Conservation (phyloP, 1,140 invertebrate species). For the Lasioglossum baleicum region DNA sequence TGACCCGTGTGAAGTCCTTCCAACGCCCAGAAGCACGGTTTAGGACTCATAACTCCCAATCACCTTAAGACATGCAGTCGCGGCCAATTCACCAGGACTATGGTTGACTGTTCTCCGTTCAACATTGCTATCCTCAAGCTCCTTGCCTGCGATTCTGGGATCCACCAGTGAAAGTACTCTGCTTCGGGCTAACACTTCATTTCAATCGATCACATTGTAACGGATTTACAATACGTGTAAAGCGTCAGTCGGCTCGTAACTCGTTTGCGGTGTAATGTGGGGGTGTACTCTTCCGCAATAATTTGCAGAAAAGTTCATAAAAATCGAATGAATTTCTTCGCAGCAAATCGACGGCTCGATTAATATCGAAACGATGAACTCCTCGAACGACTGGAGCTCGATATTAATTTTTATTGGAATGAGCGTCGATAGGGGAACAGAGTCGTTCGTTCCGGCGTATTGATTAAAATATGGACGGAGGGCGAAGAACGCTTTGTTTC, state of each 20-base stretch:
- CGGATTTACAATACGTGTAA: too few relatives aligned
- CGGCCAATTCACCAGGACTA: constrained; percentile 49
- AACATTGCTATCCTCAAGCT: constrained; percentile 11
- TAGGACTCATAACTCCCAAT: constrained; percentile 79
- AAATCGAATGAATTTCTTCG: too few relatives aligned
- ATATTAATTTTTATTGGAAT: constrained; percentile 78
- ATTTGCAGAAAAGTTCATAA: too few relatives aligned
- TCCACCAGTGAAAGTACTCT: not conserved
- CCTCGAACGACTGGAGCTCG: constrained; percentile 61
- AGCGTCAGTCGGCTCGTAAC: too few relatives aligned
- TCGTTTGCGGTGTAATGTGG: too few relatives aligned
- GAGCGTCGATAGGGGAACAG: constrained; percentile 34
- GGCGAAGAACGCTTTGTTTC: constrained; percentile 75
- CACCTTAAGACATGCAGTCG: constrained; percentile 78
- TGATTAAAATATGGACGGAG: constrained; percentile 77
- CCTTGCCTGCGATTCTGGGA: not conserved
- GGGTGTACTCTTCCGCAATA: too few relatives aligned
- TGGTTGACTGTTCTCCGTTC: constrained; percentile 31
- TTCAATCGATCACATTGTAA: too few relatives aligned
- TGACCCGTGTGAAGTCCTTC: constrained; percentile 78
- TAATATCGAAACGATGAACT: not conserved
- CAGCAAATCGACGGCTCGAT: too few relatives aligned
- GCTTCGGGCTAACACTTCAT: too few relatives aligned
- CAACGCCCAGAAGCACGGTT: constrained; percentile 74
- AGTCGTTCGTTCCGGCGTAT: constrained; percentile 59